Percentiles rank a stretch among this genome's conserved stretches.
Evolutionary conservation across 2,888 invertebrate genomes (phyloP).

Genomic region (Ectobius pallidus): DNA sequence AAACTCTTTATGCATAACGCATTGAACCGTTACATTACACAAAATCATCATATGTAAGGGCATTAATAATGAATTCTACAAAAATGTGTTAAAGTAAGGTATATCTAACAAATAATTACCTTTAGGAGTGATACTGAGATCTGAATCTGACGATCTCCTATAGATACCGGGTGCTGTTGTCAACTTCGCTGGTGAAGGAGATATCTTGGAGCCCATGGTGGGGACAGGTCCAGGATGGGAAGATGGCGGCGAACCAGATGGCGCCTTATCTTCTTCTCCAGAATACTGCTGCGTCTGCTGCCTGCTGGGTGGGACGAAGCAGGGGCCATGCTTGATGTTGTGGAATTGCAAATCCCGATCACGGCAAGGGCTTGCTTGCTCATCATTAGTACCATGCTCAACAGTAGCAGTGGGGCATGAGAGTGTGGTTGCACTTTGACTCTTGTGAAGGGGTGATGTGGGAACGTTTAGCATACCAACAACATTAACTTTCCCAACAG

Average conservation of each 20-base stretch:
- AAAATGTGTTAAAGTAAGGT: too few species aligned
- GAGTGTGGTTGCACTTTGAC: slow-evolving; percentile 41
- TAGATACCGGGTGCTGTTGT: slow-evolving; percentile 60
- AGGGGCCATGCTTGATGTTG: slow-evolving; percentile 51
- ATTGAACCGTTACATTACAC: too few species aligned
- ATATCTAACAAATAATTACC: slow-evolving; percentile 63
- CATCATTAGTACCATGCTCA: slow-evolving; percentile 28
- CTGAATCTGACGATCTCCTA: slow-evolving; percentile 90
- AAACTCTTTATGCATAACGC: too few species aligned
- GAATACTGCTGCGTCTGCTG: slow-evolving; percentile 42
- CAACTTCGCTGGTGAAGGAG: slow-evolving; percentile 63
- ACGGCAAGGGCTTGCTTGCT: slow-evolving; percentile 19
- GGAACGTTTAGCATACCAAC: background rate
- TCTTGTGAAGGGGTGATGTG: slow-evolving; percentile 42
- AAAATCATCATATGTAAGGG: too few species aligned
- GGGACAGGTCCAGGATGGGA: slow-evolving; percentile 65
- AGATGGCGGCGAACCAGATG: slow-evolving; percentile 38
- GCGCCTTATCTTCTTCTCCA: slow-evolving; percentile 23
- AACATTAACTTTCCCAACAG: slow-evolving; percentile 3
- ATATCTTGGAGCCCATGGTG: slow-evolving; percentile 60
- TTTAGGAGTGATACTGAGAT: slow-evolving; percentile 91
- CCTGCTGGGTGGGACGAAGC: slow-evolving; percentile 53
- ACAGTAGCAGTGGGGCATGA: slow-evolving; percentile 9
- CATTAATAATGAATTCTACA: too few species aligned
- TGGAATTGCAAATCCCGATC: slow-evolving; percentile 24